These are phyloP conservation scores for Ceryle rudis DNA, from an alignment of 2,797 vertebrate species.

Conservation along the genomic window DNA sequence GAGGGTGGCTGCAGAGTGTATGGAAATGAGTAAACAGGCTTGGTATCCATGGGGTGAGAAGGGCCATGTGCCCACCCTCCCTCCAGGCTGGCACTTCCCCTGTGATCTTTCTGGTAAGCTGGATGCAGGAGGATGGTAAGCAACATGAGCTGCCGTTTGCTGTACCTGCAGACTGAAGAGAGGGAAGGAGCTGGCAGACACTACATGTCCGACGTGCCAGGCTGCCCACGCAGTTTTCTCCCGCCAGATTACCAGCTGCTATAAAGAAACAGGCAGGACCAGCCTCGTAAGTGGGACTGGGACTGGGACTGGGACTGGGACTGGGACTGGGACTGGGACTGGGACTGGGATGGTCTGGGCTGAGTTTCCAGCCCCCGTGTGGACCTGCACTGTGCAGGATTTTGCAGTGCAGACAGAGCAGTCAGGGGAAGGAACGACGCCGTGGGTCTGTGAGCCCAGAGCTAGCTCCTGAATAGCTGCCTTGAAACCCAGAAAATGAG, in stretches of 20 bases:
- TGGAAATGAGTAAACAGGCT: not conserved
- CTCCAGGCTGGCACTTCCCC: not conserved
- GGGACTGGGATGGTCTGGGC: not conserved
- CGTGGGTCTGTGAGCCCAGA: fast-evolving
- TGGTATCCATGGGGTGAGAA: fast-evolving
- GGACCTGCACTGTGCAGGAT: fast-evolving
- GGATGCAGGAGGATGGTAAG: not conserved
- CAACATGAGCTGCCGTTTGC: not conserved
- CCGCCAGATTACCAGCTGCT: not conserved
- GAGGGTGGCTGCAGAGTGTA: not conserved
- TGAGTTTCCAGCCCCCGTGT: fast-evolving
- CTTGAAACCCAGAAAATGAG: not conserved
- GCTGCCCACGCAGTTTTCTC: not conserved
- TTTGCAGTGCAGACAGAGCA: fast-evolving
- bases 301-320: no score
- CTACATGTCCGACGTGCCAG: fast-evolving
- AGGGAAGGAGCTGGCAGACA: not conserved
- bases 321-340: no score
- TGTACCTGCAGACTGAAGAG: not conserved
- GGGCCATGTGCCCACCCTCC: fast-evolving
- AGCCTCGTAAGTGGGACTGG: not conserved
- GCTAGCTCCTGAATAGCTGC: fast-evolving
- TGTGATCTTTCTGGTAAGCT: fast-evolving
- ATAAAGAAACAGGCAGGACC: not conserved
- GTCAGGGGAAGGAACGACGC: not conserved